phyloP scores from a whole-genome alignment of 2,113 vertebrate genomes.

The Crotalus helleri region DNA sequence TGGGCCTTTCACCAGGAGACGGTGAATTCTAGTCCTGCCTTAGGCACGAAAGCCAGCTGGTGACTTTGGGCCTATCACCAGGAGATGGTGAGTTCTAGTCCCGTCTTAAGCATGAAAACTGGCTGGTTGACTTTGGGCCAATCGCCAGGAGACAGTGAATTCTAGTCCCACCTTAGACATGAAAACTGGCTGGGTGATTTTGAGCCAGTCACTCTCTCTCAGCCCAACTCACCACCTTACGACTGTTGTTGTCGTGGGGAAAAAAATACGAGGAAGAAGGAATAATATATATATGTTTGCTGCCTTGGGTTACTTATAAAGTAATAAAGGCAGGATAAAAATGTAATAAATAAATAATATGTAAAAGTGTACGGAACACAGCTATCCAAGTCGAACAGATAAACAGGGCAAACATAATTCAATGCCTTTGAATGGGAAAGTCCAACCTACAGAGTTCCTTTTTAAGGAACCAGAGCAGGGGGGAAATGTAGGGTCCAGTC shows the following conservation, averaged over 20 bases:
- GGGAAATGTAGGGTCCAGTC: background rate
- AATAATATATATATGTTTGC: background rate
- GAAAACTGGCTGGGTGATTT: background rate
- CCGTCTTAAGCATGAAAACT: background rate
- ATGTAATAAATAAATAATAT: background rate
- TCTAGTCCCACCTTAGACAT: background rate
- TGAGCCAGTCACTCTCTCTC: background rate
- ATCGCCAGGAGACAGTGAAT: background rate
- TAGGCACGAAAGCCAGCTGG: no score
- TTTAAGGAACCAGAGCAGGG: background rate
- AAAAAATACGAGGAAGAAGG: background rate
- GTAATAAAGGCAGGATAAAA: background rate
- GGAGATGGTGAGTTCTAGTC: no score
- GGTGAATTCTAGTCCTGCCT: no score
- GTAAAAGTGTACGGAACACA: background rate
- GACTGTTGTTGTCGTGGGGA: background rate
- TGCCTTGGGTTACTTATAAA: background rate
- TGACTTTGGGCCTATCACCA: no score
- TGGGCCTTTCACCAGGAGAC: no score
- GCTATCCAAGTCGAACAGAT: background rate
- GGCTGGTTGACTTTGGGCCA: background rate
- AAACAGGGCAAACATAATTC: background rate
- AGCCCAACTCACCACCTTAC: background rate
- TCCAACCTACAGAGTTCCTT: background rate
- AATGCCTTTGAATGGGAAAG: rapidly evolving